These are phyloP conservation scores for Xestobium rufovillosum DNA, from an alignment of 2,888 invertebrate genomes.

Conservation along the genomic window DNA sequence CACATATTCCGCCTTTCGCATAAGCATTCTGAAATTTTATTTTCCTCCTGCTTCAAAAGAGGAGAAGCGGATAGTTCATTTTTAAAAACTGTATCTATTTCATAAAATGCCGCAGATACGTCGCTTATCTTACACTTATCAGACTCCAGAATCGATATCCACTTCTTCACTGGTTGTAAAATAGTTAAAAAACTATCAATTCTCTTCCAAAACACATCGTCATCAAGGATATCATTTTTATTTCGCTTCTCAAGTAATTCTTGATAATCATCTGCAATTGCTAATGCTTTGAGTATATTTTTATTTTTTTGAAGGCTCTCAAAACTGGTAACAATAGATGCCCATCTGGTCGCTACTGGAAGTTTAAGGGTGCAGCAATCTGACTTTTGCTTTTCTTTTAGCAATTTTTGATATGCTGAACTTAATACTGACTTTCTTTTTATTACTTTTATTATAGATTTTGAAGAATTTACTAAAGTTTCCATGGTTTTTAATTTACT, in stretches of 20 bases:
- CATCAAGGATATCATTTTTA: neutral
- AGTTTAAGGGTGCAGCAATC: no score
- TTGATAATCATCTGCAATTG: neutral
- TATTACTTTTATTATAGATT: neutral
- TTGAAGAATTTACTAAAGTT: neutral
- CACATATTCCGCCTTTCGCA: neutral
- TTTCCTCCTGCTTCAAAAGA: constrained; percentile 1
- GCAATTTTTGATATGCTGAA: neutral
- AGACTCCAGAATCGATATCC: neutral
- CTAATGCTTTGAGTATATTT: neutral
- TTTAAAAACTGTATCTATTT: neutral
- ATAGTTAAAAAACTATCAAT: neutral
- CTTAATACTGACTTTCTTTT: neutral
- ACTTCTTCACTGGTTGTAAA: neutral
- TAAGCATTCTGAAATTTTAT: neutral
- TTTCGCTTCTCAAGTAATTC: neutral
- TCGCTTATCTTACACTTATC: neutral
- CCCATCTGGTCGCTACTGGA: constrained; percentile 1
- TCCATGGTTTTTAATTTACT: neutral
- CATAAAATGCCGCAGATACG: neutral
- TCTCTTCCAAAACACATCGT: neutral
- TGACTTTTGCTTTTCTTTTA: neutral
- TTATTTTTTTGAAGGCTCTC: constrained; percentile 2
- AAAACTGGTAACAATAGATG: neutral
- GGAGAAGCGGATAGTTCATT: neutral